Evolutionary conservation across 1,140 invertebrate genomes (phyloP).

Genomic region (Charaxes varanes): DNA sequence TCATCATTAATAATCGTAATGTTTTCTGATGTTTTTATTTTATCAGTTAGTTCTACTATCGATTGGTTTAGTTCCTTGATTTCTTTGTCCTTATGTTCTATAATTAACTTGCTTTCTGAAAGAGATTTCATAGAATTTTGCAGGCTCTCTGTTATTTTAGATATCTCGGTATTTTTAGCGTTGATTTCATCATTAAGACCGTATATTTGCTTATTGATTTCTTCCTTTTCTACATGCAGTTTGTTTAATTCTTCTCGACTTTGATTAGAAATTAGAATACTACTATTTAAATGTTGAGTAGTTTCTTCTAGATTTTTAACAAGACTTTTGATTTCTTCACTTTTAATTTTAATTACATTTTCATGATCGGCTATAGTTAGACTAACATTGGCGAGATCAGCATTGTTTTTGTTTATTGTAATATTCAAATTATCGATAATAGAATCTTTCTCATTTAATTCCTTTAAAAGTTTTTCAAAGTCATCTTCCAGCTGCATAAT

Average conservation of each 20-base stretch:
- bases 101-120: constrained; percentile 25
- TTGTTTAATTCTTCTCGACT: constrained; percentile 37
- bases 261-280: constrained; percentile 19
- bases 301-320: constrained; percentile 26
- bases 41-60: constrained; percentile 46
- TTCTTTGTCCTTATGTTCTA: constrained; percentile 48
- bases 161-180: constrained; percentile 37
- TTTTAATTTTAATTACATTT: constrained; percentile 36
- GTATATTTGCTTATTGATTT: constrained; percentile 33
- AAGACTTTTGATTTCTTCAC: constrained; percentile 39
- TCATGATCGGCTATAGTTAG: constrained; percentile 34
- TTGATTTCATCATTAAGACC: constrained; percentile 38
- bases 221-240: constrained; percentile 40
- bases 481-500: constrained; percentile 44
- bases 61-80: constrained; percentile 53
- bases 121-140: constrained; percentile 32
- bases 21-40: constrained; percentile 37
- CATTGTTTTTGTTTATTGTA: constrained; percentile 31
- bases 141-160: constrained; percentile 26
- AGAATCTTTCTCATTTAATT: constrained; percentile 49
- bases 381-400: constrained; percentile 27
- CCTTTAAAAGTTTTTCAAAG: constrained; percentile 46
- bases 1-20: constrained; percentile 35
- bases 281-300: constrained; percentile 30
- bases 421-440: constrained; percentile 42